Evolutionary conservation across 92 coral and sea anemone species (phyloP).

Genomic region (Siderastrea radians): DNA sequence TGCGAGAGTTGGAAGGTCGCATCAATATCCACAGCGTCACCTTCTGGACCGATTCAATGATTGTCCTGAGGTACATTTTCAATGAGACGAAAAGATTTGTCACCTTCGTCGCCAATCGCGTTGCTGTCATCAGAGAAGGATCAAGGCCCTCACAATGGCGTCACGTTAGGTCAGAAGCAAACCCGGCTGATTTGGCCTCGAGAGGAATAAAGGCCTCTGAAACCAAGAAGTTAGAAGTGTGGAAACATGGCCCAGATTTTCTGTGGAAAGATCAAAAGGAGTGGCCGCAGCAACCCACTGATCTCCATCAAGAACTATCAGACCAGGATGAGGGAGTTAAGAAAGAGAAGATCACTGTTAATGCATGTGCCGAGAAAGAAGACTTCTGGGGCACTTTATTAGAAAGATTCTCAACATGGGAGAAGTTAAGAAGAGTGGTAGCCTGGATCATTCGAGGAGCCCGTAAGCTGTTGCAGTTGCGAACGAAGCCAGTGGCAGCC

Average conservation of each 20-base stretch:
- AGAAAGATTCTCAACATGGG: conserved; percentile 60
- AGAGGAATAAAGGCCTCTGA: conserved; percentile 63
- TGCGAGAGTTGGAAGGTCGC: conserved; percentile 46
- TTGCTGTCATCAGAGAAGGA: too few species aligned
- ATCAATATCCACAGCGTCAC: conserved; percentile 10
- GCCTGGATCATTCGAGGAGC: conserved; percentile 52
- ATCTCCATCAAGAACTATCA: conserved; percentile 43
- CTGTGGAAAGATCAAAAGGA: conserved; percentile 58
- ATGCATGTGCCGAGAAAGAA: not conserved
- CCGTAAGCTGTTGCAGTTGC: conserved; percentile 23
- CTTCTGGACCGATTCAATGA: conserved; percentile 20
- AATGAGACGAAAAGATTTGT: too few species aligned
- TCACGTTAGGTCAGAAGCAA: conserved; percentile 37
- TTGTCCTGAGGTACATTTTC: too few species aligned
- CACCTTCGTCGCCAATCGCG: too few species aligned
- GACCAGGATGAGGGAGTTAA: conserved; percentile 69
- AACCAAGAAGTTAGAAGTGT: conserved; percentile 54
- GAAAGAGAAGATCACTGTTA: conserved; percentile 57
- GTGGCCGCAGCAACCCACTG: conserved; percentile 65
- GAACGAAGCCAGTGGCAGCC: not conserved
- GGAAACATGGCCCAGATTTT: conserved; percentile 63
- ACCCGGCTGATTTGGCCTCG: conserved; percentile 46
- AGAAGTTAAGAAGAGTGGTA: conserved; percentile 48
- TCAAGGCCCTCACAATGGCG: too few species aligned
- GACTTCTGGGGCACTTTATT: conserved; percentile 44